Conservation (phyloP, 1,140 invertebrate genomes). For the Microplitis mediator region DNA sequence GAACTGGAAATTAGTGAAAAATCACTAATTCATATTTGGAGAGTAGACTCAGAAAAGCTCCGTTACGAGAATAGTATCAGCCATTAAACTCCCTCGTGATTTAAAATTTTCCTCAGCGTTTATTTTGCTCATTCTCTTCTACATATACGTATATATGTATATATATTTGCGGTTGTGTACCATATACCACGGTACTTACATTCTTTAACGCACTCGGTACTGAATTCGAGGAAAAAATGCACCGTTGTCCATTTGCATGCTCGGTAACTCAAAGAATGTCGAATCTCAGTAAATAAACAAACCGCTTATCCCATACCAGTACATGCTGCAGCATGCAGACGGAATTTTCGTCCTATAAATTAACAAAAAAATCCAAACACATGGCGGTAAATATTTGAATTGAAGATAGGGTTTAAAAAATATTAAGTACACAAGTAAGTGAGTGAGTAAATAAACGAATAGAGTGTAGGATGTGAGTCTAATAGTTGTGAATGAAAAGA, state of each 20-base stretch:
- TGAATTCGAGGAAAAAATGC: slow-evolving; percentile 17
- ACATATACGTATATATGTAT: not conserved
- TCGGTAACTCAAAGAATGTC: not conserved
- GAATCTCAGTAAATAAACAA: not conserved
- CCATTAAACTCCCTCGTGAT: not conserved
- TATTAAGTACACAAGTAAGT: too few relatives aligned
- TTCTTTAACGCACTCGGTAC: slow-evolving; percentile 18
- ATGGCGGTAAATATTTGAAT: too few relatives aligned
- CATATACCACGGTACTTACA: slow-evolving; percentile 1
- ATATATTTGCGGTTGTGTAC: not conserved
- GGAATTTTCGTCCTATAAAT: not conserved
- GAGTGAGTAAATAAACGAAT: too few relatives aligned
- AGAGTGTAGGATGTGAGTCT: too few relatives aligned
- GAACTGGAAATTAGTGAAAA: too few relatives aligned
- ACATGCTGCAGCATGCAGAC: too few relatives aligned
- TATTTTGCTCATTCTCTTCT: not conserved
- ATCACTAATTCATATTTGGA: not conserved
- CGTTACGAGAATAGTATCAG: slow-evolving; percentile 39
- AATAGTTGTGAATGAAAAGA: slow-evolving; percentile 10
- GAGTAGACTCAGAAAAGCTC: not conserved
- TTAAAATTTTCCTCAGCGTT: not conserved
- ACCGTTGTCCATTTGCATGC: slow-evolving; percentile 14
- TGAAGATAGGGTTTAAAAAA: too few relatives aligned
- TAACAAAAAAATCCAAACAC: too few relatives aligned
- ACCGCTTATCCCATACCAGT: not conserved